phyloP scores from a whole-genome alignment of 1,140 invertebrate species.

The Neomicropteryx cornuta region DNA sequence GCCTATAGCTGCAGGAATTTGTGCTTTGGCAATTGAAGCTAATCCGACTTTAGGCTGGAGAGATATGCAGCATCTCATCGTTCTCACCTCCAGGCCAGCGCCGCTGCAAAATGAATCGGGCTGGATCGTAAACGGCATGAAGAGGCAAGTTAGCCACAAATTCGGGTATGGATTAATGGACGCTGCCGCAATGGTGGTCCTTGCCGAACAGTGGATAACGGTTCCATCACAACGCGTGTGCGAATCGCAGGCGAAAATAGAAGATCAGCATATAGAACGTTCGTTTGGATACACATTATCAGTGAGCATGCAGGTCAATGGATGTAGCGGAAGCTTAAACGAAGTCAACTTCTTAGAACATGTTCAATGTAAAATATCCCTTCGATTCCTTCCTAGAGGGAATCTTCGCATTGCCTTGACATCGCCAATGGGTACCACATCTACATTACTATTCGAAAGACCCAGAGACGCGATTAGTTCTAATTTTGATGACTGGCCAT shows the following conservation, averaged over 20 bases:
- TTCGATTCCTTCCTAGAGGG: conserved; percentile 81
- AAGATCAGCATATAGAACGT: conserved; percentile 65
- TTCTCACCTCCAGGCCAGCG: conserved; percentile 73
- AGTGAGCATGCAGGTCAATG: conserved; percentile 76
- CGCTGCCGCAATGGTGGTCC: conserved; percentile 77
- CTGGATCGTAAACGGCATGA: conserved; percentile 85
- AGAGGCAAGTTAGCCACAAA: conserved; percentile 85
- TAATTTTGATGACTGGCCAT: conserved; percentile 94
- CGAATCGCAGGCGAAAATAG: conserved; percentile 77
- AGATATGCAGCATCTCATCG: conserved; percentile 94
- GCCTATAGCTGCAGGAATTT: conserved; percentile 88
- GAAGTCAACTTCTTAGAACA: conserved; percentile 88
- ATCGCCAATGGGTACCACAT: conserved; percentile 80
- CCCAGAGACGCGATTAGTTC: conserved; percentile 79
- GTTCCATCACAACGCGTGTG: conserved; percentile 93
- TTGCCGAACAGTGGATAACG: conserved; percentile 87
- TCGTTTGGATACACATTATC: conserved; percentile 58
- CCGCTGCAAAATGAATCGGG: conserved; percentile 74
- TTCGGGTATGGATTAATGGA: conserved; percentile 98
- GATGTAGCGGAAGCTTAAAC: conserved; percentile 71
- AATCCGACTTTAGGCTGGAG: conserved; percentile 89
- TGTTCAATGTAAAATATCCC: conserved; percentile 84
- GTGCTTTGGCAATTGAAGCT: conserved; percentile 85
- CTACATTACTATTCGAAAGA: conserved; percentile 76
- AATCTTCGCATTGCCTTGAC: conserved; percentile 74